Conservation (phyloP, 2,888 invertebrate species). For the Cremastinae sp. region DNA sequence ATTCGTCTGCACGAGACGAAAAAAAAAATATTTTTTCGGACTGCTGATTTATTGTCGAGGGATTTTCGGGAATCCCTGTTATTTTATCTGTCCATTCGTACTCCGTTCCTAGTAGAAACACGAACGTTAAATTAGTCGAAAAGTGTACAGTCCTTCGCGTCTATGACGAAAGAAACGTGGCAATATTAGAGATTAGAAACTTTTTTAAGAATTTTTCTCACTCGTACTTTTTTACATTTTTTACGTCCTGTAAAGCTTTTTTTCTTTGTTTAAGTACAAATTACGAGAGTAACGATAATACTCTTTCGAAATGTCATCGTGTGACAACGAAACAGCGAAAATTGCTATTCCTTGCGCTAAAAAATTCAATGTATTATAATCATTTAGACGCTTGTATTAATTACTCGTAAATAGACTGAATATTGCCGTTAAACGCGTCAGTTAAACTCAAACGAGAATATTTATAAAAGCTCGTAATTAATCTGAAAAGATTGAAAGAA, state of each 20-base stretch:
- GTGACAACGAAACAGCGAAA: slow-evolving; percentile 16
- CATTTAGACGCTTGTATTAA: slow-evolving; percentile 41
- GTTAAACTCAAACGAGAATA: not conserved
- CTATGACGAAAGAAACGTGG: slow-evolving; percentile 29
- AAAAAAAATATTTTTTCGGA: too few relatives aligned
- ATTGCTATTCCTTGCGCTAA: slow-evolving; percentile 14
- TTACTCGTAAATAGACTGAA: slow-evolving; percentile 48
- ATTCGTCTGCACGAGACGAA: too few relatives aligned
- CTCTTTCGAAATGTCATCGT: slow-evolving; percentile 14
- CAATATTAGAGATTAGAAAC: slow-evolving; percentile 51
- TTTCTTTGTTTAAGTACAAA: slow-evolving; percentile 63
- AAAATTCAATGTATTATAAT: slow-evolving; percentile 50
- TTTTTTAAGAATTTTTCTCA: slow-evolving; percentile 31
- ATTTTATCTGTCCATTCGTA: not conserved
- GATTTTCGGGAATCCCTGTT: not conserved
- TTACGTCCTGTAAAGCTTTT: slow-evolving; percentile 32
- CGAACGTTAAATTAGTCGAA: not conserved
- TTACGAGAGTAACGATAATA: slow-evolving; percentile 42
- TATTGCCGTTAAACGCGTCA: slow-evolving; percentile 20
- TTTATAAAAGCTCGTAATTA: too few relatives aligned
- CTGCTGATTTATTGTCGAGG: too few relatives aligned
- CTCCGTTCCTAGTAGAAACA: slow-evolving; percentile 11
- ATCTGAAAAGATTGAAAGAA: too few relatives aligned
- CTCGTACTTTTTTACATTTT: slow-evolving; percentile 20
- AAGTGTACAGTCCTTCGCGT: slow-evolving; percentile 5